Evolutionary conservation across 1,140 invertebrate species (phyloP).

Genomic region (Euura saliciscinereae): DNA sequence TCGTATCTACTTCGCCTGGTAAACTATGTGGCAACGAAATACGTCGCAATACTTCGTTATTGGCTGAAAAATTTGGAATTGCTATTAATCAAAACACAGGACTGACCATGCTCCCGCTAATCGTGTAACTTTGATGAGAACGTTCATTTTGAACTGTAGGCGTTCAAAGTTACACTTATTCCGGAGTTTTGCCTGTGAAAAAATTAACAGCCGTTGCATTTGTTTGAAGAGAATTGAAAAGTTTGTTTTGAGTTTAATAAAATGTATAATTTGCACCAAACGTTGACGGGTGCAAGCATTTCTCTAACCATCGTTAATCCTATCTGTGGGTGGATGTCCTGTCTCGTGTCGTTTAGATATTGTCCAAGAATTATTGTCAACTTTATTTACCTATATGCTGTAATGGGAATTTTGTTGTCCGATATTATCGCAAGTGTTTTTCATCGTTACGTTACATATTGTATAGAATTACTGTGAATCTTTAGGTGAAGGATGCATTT

Average conservation of each 20-base stretch:
- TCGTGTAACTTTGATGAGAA: neutral
- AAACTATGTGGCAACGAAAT: conserved; percentile 31
- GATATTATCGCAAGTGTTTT: neutral
- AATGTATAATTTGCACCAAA: neutral
- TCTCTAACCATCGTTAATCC: conserved; percentile 3
- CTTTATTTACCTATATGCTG: neutral
- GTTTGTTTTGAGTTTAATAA: conserved; percentile 1
- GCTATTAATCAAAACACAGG: neutral
- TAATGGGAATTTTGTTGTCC: neutral
- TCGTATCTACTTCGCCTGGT: conserved; percentile 49
- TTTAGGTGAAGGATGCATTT: neutral
- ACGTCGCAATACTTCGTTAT: neutral
- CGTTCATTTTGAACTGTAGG: neutral
- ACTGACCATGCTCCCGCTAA: neutral
- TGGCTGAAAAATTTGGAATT: conserved; percentile 10
- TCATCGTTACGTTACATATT: neutral
- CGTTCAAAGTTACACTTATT: neutral
- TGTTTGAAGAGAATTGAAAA: neutral
- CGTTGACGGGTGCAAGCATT: neutral
- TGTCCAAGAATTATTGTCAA: neutral
- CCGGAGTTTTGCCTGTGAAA: neutral
- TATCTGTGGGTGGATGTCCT: conserved; percentile 4
- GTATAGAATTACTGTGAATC: neutral
- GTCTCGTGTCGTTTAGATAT: neutral
- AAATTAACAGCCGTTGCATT: conserved; percentile 3